These are phyloP conservation scores for Junco hyemalis DNA, from an alignment of 2,113 vertebrate genomes.

Conservation along the genomic window DNA sequence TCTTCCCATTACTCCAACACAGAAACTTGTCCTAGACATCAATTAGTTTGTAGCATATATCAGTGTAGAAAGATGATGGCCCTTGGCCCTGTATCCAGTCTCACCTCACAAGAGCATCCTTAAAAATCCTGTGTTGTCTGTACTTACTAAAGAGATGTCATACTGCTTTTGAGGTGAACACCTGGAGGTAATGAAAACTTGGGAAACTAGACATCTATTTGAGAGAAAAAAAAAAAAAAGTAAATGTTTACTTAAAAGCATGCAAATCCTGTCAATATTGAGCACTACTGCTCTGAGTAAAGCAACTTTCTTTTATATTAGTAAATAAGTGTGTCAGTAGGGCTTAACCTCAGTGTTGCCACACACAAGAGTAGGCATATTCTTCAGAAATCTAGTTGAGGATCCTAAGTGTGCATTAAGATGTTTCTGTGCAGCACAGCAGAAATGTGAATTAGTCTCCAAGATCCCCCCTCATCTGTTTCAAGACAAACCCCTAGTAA, in stretches of 20 bases:
- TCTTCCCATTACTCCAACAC: background rate
- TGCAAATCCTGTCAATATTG: background rate
- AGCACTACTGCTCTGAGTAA: background rate
- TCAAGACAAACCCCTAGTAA: background rate
- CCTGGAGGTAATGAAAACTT: background rate
- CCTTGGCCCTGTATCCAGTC: background rate
- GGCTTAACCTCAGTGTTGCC: background rate
- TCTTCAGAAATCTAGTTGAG: background rate
- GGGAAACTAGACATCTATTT: background rate
- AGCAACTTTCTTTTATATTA: background rate
- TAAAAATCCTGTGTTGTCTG: background rate
- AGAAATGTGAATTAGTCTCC: background rate
- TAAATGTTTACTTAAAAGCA: background rate
- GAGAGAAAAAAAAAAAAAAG: background rate
- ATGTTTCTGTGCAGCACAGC: background rate
- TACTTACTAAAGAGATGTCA: background rate
- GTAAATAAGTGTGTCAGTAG: background rate
- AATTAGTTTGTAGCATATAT: background rate
- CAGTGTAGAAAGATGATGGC: background rate
- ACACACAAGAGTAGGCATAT: background rate
- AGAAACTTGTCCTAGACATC: background rate
- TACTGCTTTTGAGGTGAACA: background rate
- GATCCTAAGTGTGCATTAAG: background rate
- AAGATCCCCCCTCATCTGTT: background rate
- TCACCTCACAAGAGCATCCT: background rate